Base-by-base conservation (phyloP, 2,797 vertebrate species). In the Syngnathus acus region DNA sequence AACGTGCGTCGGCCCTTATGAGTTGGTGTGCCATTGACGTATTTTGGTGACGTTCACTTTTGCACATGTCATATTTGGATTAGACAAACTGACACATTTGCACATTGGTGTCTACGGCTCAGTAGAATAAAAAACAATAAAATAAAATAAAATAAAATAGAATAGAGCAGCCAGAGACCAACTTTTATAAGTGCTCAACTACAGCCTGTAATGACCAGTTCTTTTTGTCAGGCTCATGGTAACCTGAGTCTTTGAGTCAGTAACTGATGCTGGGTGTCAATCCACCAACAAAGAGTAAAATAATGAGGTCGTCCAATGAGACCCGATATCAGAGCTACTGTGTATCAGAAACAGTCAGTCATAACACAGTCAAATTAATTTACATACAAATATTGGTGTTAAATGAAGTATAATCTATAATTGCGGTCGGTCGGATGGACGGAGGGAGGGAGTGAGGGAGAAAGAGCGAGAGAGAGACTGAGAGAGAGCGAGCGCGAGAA, bases 51-150 rank as follows among this genome's bases (percentile, higher is more conserved):
- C 63, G 63, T 53, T 53, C 17, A 23, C 38, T 5, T n/a, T 37
- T 54, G 48, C 38, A 40, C 26, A 50, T 65, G 63, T 64, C 63
- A 38, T n/a, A 39, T 51, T 51, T 51, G 47, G 63, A 26, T 9
- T 13, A 14, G 8, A 47, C n/a, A 45, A 59, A 61, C 39, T 38
- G 39, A 43, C 39, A 58, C 14, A 8, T 16, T 7, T 11, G 26
- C 54, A 57, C 26, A n/a, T 10, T 21, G 59, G 21, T 61, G n/a
- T 40, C n/a, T 39, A 21, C 6, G n/a, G 19, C 9, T 13, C 11
- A 6, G n/a, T 7, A 42, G 59, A 37, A 32, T 57, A 37, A 14
- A 57, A 37, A 17, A 26, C 5, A 55, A 57, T 57, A 32, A 10
- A 54, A 11, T 23, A 11, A 21, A 54, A 47, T 45, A 16, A 17